Conservation (phyloP, 2,797 vertebrate species). For the Lacerta viridis region DNA sequence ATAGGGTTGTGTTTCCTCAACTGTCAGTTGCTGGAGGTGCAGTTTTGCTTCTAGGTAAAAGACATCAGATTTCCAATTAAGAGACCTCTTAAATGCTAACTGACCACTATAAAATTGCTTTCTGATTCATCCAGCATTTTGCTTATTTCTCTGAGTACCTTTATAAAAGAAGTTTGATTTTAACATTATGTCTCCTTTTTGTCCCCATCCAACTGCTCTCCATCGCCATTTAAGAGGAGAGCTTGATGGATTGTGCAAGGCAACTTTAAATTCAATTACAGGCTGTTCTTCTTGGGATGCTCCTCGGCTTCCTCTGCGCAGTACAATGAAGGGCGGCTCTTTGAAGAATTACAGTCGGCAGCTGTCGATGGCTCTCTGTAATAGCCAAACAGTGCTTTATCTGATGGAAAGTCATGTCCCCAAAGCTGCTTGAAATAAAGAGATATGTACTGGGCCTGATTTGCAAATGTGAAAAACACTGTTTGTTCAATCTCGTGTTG, state of each 20-base stretch:
- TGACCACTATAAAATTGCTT: not conserved
- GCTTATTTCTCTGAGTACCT: not conserved
- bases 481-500: slow-evolving; percentile 27
- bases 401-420: slow-evolving; percentile 26
- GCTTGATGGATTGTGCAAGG: not conserved
- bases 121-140: not conserved
- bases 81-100: not conserved
- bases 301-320: not conserved
- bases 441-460: slow-evolving; percentile 22
- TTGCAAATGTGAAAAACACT: slow-evolving; percentile 41
- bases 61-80: not conserved
- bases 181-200: not conserved
- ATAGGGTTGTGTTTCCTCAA: too few relatives aligned
- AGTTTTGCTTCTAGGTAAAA: not conserved
- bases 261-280: slow-evolving; percentile 31
- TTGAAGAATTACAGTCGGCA: slow-evolving; percentile 32
- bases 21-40: not conserved
- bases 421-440: slow-evolving; percentile 27
- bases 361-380: slow-evolving; percentile 22
- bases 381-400: slow-evolving; percentile 33
- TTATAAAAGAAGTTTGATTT: not conserved
- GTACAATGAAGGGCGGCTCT: slow-evolving; percentile 16
- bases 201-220: not conserved
- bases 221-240: slow-evolving; percentile 1
- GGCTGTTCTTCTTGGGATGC: slow-evolving; percentile 20